Conservation (phyloP, 2,888 invertebrate genomes). For the Melinaea marsaeus region DNA sequence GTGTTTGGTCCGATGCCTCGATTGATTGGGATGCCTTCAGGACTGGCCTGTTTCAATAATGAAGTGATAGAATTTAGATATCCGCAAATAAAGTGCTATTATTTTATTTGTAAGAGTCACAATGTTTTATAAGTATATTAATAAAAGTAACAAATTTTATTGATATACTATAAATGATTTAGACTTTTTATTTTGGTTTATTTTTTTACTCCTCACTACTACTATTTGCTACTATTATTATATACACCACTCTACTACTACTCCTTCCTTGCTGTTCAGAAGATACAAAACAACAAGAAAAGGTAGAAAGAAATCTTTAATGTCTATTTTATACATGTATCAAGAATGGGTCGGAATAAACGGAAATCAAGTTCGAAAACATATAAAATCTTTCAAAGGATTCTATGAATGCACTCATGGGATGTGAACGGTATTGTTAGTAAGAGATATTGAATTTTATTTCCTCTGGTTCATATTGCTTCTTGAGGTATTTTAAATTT, state of each 20-base stretch:
- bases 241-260: too few species aligned
- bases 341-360: slow-evolving; percentile 29
- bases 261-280: too few species aligned
- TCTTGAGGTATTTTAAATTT: neutral
- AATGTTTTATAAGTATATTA: neutral
- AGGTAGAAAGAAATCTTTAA: too few species aligned
- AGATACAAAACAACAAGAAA: too few species aligned
- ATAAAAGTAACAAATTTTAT: too few species aligned
- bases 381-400: slow-evolving; percentile 45
- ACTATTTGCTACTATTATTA: too few species aligned
- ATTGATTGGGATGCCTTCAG: slow-evolving; percentile 63
- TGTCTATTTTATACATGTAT: too few species aligned
- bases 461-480: neutral
- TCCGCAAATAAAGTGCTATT: slow-evolving; percentile 2
- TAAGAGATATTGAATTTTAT: slow-evolving; percentile 3
- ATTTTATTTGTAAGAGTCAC: neutral
- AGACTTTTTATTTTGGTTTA: too few species aligned
- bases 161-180: too few species aligned
- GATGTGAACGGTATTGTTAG: slow-evolving; percentile 19
- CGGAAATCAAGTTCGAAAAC: slow-evolving; percentile 42
- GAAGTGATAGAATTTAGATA: slow-evolving; percentile 47
- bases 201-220: too few species aligned
- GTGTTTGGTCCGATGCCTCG: slow-evolving; percentile 64
- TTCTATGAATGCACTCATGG: slow-evolving; percentile 33
- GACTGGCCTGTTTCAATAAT: slow-evolving; percentile 60